Conservation (phyloP, 2,888 invertebrate genomes). For the Eudasyphora cyanicolor region DNA sequence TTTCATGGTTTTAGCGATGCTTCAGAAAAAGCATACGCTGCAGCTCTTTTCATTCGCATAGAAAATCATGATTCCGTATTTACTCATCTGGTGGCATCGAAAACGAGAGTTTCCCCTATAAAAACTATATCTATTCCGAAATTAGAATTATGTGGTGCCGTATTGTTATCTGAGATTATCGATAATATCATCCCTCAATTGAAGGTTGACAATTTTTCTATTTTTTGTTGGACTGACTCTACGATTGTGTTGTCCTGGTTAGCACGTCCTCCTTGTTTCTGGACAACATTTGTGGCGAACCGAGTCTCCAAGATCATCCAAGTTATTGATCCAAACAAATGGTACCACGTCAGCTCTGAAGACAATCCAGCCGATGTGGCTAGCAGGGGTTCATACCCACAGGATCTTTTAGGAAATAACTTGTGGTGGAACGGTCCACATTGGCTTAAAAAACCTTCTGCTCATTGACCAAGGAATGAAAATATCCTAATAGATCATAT, state of each 20-base stretch:
- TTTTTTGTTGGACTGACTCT: slow-evolving; percentile 26
- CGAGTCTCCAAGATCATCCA: slow-evolving; percentile 14
- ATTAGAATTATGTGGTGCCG: slow-evolving; percentile 32
- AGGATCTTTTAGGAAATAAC: background rate
- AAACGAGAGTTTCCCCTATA: slow-evolving; percentile 35
- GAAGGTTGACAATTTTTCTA: background rate
- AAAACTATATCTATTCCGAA: slow-evolving; percentile 1
- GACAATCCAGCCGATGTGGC: slow-evolving; percentile 17
- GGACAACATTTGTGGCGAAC: slow-evolving; percentile 31
- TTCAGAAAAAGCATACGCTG: slow-evolving; percentile 52
- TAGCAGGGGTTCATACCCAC: background rate
- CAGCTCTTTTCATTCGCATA: background rate
- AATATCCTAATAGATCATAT: background rate
- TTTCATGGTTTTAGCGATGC: slow-evolving; percentile 57
- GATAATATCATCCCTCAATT: slow-evolving; percentile 3
- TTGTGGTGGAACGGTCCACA: slow-evolving; percentile 16
- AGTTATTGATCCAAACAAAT: background rate
- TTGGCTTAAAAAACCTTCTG: background rate
- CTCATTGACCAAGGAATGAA: slow-evolving; percentile 18
- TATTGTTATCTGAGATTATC: slow-evolving; percentile 10
- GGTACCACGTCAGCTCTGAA: background rate
- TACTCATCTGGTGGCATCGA: slow-evolving; percentile 3
- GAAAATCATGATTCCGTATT: background rate
- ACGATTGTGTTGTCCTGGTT: slow-evolving; percentile 28
- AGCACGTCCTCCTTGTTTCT: slow-evolving; percentile 25